Evolutionary conservation across 2,113 vertebrate genomes (phyloP), one percentile per base, ranked within the genome.

Genomic region (Gambusia holbrooki): DNA sequence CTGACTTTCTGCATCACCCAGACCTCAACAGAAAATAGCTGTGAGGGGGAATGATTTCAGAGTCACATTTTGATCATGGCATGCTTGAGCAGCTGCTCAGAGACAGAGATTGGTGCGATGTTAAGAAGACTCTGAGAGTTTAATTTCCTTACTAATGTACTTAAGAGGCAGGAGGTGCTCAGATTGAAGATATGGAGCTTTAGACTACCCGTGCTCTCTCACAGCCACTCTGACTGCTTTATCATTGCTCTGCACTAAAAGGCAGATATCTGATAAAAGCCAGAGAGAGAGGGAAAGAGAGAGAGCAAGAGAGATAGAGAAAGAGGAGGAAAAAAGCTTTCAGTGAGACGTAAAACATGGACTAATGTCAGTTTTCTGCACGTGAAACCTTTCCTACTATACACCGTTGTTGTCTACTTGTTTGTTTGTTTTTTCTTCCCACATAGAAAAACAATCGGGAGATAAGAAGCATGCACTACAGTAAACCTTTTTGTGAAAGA

Each of bases 101-200:
- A 87, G 71, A 76, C 79, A 76, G 74, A 80, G 74, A 88, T 83
- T 51, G 76, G 73, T 84, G 73, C 85, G 80, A 83, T 80, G 85
- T 91, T 90, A 88, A 83, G 81, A 82, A 83, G 83, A 90, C 83
- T 25, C 25, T 85, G 87, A 82, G 82, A 83, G 78, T 91, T 93
- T 90, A 83, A 93, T 93, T 94, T 91, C 84, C 81, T 76, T 83
- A 81, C 84, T 93, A 93, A 93, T 91, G 88, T 90, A 85, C 89
- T 92, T 92, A 92, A 93, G 85, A 90, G 89, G 82, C 87, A 88
- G 88, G 80, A 92, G 89, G 87, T 79, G 81, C 87, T 90, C 86
- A 87, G 91, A 93, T 93, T 86, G 64, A 80, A 91, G 91, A 93
- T 91, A 90, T 70, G 42, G 72, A 83, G 84, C 80, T 89, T 89